phyloP scores from a whole-genome alignment of 1,140 invertebrate species.

The Daktulosphaira vitifoliae region DNA sequence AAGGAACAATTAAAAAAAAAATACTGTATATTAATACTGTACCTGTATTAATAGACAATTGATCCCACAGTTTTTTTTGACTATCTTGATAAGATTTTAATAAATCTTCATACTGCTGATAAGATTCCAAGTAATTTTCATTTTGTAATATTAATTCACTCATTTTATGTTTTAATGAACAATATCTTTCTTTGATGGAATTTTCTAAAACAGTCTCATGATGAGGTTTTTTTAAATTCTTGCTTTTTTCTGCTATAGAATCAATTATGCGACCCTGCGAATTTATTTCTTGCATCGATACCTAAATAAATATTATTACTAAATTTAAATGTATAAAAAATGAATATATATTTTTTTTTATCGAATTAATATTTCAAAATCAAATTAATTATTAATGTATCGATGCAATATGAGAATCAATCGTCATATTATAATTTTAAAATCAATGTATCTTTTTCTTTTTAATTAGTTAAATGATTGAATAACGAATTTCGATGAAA shows the following conservation, averaged over 20 bases:
- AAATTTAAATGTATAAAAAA: too few species aligned
- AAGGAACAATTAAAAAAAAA: slow-evolving; percentile 28
- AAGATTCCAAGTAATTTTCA: slow-evolving; percentile 64
- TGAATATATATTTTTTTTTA: too few species aligned
- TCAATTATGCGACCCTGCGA: slow-evolving; percentile 85
- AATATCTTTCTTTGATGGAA: slow-evolving; percentile 51
- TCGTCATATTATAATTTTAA: too few species aligned
- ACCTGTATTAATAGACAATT: slow-evolving; percentile 57
- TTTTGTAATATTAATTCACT: slow-evolving; percentile 57
- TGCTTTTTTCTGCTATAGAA: slow-evolving; percentile 77
- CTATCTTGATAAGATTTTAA: slow-evolving; percentile 75
- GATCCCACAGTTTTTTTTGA: slow-evolving; percentile 79
- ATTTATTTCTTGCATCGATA: slow-evolving; percentile 75
- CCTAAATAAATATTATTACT: slow-evolving; percentile 46
- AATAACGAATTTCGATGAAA: background rate
- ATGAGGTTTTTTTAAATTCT: slow-evolving; percentile 41
- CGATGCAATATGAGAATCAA: too few species aligned
- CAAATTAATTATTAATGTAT: too few species aligned
- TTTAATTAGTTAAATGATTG: background rate
- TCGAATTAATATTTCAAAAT: too few species aligned
- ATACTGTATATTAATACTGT: background rate
- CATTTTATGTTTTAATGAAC: slow-evolving; percentile 54
- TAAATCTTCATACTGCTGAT: slow-evolving; percentile 76
- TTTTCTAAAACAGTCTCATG: slow-evolving; percentile 53
- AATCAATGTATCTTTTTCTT: slow-evolving; percentile 10